Evolutionary conservation across 1,140 invertebrate genomes (phyloP).

Genomic region (Diprion similis): DNA sequence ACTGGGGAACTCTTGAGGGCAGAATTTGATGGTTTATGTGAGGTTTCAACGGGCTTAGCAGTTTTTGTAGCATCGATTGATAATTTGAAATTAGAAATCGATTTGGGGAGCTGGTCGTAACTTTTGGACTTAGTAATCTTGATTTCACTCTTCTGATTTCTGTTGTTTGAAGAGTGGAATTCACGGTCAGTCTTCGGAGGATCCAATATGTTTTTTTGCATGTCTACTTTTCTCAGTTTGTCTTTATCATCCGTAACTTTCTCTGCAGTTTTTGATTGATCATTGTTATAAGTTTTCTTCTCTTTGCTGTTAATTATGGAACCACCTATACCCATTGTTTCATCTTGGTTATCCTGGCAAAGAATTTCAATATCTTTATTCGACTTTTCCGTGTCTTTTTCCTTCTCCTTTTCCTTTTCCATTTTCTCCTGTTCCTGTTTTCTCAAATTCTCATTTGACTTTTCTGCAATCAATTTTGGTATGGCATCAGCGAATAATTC

Average conservation of each 20-base stretch:
- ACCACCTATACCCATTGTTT: neutral
- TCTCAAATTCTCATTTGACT: slow-evolving; percentile 36
- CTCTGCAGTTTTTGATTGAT: neutral
- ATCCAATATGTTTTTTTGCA: slow-evolving; percentile 19
- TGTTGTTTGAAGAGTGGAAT: slow-evolving; percentile 26
- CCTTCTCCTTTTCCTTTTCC: slow-evolving; percentile 14
- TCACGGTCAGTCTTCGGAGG: slow-evolving; percentile 22
- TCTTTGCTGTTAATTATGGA: neutral
- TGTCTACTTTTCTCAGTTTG: neutral
- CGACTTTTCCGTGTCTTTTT: neutral
- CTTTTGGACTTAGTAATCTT: slow-evolving; percentile 46
- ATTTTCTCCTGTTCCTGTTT: slow-evolving; percentile 25
- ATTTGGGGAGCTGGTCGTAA: slow-evolving; percentile 47
- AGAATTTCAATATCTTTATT: neutral
- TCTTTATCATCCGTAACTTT: neutral
- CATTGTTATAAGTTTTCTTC: neutral
- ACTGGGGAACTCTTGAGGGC: slow-evolving; percentile 30
- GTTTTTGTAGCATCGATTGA: slow-evolving; percentile 32
- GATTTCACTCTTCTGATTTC: slow-evolving; percentile 29
- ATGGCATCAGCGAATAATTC: slow-evolving; percentile 57
- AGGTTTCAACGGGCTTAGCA: slow-evolving; percentile 21
- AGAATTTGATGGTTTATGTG: slow-evolving; percentile 30
- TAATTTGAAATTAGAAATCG: slow-evolving; percentile 14
- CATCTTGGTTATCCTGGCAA: neutral
- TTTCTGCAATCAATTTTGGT: slow-evolving; percentile 56